Evolutionary conservation across 1,140 invertebrate species (phyloP).

Genomic region (Achatina immaculata): DNA sequence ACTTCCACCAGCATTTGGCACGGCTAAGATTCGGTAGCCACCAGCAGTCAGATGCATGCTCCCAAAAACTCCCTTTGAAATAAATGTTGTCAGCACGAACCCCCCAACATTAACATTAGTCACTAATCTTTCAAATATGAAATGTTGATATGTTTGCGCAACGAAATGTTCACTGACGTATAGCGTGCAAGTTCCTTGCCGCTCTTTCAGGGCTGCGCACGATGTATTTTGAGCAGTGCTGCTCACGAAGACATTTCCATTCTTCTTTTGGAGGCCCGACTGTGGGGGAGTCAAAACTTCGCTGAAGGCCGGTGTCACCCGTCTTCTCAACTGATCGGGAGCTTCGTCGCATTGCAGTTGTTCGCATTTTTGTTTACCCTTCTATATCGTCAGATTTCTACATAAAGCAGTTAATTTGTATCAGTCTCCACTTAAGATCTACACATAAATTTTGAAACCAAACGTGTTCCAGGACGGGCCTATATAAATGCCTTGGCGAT

Average conservation of each 20-base stretch:
- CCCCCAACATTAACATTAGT: conserved; percentile 49
- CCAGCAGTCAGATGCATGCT: conserved; percentile 56
- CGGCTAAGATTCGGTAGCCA: conserved; percentile 49
- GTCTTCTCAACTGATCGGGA: neutral
- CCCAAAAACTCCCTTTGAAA: conserved; percentile 45
- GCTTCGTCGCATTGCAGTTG: neutral
- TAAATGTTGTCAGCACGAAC: conserved; percentile 54
- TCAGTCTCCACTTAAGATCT: too few relatives aligned
- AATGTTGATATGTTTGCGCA: conserved; percentile 51
- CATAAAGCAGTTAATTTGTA: too few relatives aligned
- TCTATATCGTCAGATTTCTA: too few relatives aligned
- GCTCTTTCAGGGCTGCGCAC: neutral
- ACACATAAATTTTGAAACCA: too few relatives aligned
- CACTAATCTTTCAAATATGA: conserved; percentile 49
- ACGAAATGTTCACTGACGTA: conserved; percentile 60
- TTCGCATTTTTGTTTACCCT: neutral
- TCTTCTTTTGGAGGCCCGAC: conserved; percentile 49
- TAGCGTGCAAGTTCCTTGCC: conserved; percentile 44
- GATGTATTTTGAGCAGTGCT: neutral
- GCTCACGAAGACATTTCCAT: too few relatives aligned
- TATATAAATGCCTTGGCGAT: too few relatives aligned
- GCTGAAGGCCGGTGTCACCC: neutral
- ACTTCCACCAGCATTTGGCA: conserved; percentile 68
- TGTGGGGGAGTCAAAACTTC: conserved; percentile 34
- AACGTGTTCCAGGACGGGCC: too few relatives aligned